phyloP scores from a whole-genome alignment of 2,113 vertebrate genomes.

The Antigone vipio region DNA sequence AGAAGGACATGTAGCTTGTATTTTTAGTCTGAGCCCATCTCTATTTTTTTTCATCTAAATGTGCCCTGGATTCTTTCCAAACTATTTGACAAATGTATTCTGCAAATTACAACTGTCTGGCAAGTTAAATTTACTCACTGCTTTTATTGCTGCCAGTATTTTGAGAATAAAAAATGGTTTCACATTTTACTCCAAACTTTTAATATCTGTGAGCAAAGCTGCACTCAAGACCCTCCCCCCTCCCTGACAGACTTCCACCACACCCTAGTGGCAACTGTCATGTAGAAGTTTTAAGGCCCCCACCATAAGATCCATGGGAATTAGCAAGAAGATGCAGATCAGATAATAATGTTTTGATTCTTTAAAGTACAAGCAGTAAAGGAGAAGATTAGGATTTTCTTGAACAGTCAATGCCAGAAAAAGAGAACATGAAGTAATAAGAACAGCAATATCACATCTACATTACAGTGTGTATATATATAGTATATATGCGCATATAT shows the following conservation, averaged over 20 bases:
- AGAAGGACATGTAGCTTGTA: not conserved
- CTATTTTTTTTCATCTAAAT: not conserved
- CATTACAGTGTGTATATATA: not conserved
- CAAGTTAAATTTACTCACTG: constrained; percentile 21
- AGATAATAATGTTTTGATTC: not conserved
- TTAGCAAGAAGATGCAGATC: not conserved
- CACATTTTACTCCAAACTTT: not conserved
- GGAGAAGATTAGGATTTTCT: not conserved
- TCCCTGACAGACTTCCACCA: not conserved
- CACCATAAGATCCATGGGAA: not conserved
- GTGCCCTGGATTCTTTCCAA: constrained; percentile 39
- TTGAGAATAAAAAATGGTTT: constrained; percentile 26
- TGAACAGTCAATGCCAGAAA: not conserved
- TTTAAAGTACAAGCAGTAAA: not conserved
- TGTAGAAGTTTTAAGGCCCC: not conserved
- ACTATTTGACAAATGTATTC: constrained; percentile 42
- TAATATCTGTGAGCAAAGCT: constrained; percentile 31
- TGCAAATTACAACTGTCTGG: constrained; percentile 23
- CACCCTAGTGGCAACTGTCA: not conserved
- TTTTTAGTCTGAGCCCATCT: not conserved
- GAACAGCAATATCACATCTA: not conserved
- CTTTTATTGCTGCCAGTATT: constrained; percentile 13
- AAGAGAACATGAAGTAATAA: not conserved
- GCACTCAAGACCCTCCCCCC: not conserved
- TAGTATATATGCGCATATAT: not conserved